Conservation (phyloP, 2,888 invertebrate genomes). For the Piscicola geometra region DNA sequence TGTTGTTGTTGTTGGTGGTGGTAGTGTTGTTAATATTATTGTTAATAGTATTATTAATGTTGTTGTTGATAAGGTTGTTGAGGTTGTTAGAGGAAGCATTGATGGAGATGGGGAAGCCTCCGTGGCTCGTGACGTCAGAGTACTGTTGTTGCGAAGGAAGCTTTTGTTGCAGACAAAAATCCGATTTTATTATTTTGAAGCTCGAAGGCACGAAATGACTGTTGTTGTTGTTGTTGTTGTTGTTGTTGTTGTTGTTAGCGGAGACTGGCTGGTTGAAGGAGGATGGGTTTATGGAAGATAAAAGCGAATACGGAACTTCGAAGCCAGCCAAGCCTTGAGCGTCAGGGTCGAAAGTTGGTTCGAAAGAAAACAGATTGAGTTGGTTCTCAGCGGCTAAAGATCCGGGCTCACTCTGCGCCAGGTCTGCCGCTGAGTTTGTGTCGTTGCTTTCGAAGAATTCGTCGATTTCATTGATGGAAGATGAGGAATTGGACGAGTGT, state of each 20-base stretch:
- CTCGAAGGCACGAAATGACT: neutral
- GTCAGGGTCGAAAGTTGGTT: conserved; percentile 4
- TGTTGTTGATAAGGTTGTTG: neutral
- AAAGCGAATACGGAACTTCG: neutral
- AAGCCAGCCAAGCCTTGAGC: neutral
- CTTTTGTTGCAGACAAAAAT: neutral
- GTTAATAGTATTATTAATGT: neutral
- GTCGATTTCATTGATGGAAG: conserved; percentile 18
- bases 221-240: too few species aligned
- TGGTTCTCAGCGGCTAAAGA: conserved; percentile 3
- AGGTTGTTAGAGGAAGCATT: neutral
- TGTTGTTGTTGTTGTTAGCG: neutral
- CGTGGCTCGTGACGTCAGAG: neutral
- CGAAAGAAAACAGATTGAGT: conserved; percentile 2
- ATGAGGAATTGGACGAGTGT: conserved; percentile 25
- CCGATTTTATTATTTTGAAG: neutral
- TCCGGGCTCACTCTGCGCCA: neutral
- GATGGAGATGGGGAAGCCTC: neutral
- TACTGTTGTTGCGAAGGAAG: neutral
- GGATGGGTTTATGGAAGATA: neutral
- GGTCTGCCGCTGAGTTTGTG: neutral
- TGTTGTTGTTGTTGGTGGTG: too few species aligned
- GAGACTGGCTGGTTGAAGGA: neutral
- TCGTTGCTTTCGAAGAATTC: conserved; percentile 22
- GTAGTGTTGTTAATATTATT: too few species aligned